A percentile compares a stretch with the other conserved stretches of the same genome.
Evolutionary conservation across 2,888 invertebrate species (phyloP).

Genomic region (Habroteleia sp.): DNA sequence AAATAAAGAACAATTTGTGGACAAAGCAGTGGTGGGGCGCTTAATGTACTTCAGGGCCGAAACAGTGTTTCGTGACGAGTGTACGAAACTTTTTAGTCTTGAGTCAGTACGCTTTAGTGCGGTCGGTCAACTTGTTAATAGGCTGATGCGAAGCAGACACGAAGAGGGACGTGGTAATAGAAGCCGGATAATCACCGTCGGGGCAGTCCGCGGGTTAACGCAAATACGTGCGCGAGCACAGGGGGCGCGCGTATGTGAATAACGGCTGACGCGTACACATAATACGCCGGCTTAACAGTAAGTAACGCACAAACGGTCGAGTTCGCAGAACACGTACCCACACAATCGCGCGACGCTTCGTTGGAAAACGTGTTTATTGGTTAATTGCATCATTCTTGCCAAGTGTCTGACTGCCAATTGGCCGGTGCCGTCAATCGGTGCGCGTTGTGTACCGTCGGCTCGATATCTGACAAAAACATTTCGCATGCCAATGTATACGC

Average conservation of each 20-base stretch:
- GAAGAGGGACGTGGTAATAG: conserved; percentile 46
- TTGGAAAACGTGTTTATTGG: conserved; percentile 77
- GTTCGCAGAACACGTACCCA: conserved; percentile 30
- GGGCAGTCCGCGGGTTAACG: conserved; percentile 36
- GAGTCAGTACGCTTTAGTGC: conserved; percentile 25
- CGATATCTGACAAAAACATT: conserved; percentile 69
- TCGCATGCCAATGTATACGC: conserved; percentile 37
- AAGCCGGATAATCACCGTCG: conserved; percentile 55
- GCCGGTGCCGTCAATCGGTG: conserved; percentile 72
- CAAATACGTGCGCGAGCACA: conserved; percentile 9
- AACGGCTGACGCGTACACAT: too few relatives aligned
- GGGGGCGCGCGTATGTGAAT: conserved; percentile 11
- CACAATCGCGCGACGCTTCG: conserved; percentile 56
- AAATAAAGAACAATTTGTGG: conserved; percentile 2
- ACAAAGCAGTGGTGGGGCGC: conserved; percentile 1
- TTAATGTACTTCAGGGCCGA: conserved; percentile 4
- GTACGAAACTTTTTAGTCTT: conserved; percentile 23
- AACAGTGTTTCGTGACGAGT: conserved; percentile 25
- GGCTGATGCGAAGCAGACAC: conserved; percentile 36
- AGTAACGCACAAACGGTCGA: conserved; percentile 37
- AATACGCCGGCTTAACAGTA: conserved; percentile 36
- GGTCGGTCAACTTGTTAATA: conserved; percentile 53
- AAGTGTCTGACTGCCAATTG: conserved; percentile 73
- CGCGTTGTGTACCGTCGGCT: conserved; percentile 52
- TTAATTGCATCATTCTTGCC: conserved; percentile 79